Percentiles rank a stretch among this genome's conserved stretches.
These are phyloP conservation scores for Coelopa frigida DNA, from an alignment of 1,140 invertebrate species.

Conservation along the genomic window DNA sequence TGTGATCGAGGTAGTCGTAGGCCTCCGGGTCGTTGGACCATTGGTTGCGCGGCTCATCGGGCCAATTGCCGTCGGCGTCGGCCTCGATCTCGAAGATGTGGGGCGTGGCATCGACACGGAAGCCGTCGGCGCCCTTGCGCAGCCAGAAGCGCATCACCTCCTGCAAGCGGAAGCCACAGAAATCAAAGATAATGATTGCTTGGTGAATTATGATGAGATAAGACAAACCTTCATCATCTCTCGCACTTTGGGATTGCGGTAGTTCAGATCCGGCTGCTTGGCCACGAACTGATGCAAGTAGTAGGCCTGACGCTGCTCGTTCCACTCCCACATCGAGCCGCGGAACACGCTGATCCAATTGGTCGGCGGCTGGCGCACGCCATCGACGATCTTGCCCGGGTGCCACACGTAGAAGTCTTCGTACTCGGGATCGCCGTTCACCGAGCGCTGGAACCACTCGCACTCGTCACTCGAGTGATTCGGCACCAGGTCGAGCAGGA, in stretches of 20 bases:
- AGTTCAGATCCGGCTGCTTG: slow-evolving; percentile 72
- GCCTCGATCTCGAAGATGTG: slow-evolving; percentile 51
- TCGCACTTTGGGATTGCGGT: slow-evolving; percentile 53
- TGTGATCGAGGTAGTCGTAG: slow-evolving; percentile 54
- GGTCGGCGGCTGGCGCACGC: slow-evolving; percentile 51
- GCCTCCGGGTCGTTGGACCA: slow-evolving; percentile 37
- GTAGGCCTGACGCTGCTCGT: slow-evolving; percentile 58
- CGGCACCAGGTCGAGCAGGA: slow-evolving; percentile 78
- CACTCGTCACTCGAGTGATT: slow-evolving; percentile 72
- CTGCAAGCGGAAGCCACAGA: slow-evolving; percentile 33
- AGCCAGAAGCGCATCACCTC: slow-evolving; percentile 67
- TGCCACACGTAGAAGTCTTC: slow-evolving; percentile 65
- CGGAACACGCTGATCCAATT: slow-evolving; percentile 63
- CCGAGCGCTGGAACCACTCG: slow-evolving; percentile 62
- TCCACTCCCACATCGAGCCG: slow-evolving; percentile 65
- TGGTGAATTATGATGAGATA: no score
- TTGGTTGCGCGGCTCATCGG: slow-evolving; percentile 51
- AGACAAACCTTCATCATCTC: slow-evolving; percentile 55
- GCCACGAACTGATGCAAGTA: slow-evolving; percentile 67
- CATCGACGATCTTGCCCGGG: slow-evolving; percentile 47
- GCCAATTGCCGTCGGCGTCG: slow-evolving; percentile 48
- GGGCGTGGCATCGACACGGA: slow-evolving; percentile 63
- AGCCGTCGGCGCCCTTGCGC: slow-evolving; percentile 64
- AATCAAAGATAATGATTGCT: background rate
- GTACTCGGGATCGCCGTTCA: slow-evolving; percentile 52